Base-by-base conservation (phyloP, 1,140 invertebrate species). In the Penaeus indicus region DNA sequence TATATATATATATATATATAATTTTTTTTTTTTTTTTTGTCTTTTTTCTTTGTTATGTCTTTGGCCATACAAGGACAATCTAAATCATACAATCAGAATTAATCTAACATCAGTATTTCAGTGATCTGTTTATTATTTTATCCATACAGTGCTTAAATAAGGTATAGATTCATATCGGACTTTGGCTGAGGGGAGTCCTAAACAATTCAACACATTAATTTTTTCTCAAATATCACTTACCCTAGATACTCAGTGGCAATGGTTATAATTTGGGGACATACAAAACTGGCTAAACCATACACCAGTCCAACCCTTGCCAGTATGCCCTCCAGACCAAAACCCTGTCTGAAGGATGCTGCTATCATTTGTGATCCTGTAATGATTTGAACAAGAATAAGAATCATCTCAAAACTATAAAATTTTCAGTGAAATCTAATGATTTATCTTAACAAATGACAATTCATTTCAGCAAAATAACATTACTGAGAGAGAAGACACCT, bases 231-330 rank as follows among this genome's bases (percentile, higher is more conserved):
- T 54, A 54, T 54, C 16, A 84, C 83, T 72, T 21, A 84, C 83
- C 83, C 83, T 19, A 84, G 22, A 8, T 32, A 18, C 10, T 22
- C 21, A 21, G 21, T 75, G 19, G 47, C 19, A 42, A 84, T 54
- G 3, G 21, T n/a, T 18, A 54, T 32, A 22, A 60, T 42, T 11
- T 42, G 54, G 60, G 83, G 83, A 60, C 21, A 54, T 69, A 84
- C 42, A 72, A 32, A 54, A 69, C 21, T 25, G 60, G 64, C 64
- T 22, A 84, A 72, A 47, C 83, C 64, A 84, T 84, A 84, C 18
- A 22, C 60, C 47, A 84, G 64, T 47, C 67, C 60, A 25, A 84
- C 83, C 67, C 83, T 69, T 84, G 83, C 47, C 42, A 84, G 60
- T 21, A 84, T 42, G 8, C 64, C 67, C n/a, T 64, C 83, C 7